Percentiles rank a stretch among this genome's conserved stretches.
Conservation (phyloP, 2,113 vertebrate species). For the Thomomys bottae region DNA sequence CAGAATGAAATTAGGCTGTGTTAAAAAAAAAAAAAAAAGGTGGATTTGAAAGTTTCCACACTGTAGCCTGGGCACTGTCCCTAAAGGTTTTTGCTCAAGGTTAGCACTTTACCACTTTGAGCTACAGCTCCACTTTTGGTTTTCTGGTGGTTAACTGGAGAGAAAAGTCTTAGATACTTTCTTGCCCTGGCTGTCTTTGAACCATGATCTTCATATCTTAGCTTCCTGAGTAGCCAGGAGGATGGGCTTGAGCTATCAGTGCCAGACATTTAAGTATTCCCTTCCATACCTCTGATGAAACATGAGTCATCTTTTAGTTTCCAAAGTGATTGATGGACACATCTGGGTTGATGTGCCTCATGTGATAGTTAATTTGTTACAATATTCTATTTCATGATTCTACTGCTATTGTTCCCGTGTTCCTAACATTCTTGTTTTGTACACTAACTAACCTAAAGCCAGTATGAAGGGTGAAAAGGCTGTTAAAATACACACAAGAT, state of each 20-base stretch:
- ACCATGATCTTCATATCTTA: no score
- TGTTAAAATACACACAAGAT: not conserved
- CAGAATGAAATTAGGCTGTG: not conserved
- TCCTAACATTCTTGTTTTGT: constrained; percentile 48
- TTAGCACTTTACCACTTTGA: no score
- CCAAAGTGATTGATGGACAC: constrained; percentile 17
- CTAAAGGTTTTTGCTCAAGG: no score
- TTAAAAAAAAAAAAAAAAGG: not conserved
- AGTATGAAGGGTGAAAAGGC: constrained; percentile 39
- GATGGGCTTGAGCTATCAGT: no score
- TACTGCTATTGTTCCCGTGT: constrained; percentile 2
- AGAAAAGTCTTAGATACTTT: no score
- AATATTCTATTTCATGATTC: constrained; percentile 21
- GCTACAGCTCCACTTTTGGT: no score
- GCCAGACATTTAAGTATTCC: not conserved
- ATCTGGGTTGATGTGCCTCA: not conserved
- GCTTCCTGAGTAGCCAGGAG: no score
- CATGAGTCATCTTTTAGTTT: not conserved
- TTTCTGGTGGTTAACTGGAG: no score
- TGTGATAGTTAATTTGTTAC: constrained; percentile 32
- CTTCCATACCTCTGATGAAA: not conserved
- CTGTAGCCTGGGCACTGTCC: not conserved
- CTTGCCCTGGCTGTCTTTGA: no score
- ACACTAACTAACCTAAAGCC: constrained; percentile 25
- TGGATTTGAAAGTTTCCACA: not conserved